phyloP scores from a whole-genome alignment of 2,113 vertebrate genomes.

The Chunga burmeisteri region DNA sequence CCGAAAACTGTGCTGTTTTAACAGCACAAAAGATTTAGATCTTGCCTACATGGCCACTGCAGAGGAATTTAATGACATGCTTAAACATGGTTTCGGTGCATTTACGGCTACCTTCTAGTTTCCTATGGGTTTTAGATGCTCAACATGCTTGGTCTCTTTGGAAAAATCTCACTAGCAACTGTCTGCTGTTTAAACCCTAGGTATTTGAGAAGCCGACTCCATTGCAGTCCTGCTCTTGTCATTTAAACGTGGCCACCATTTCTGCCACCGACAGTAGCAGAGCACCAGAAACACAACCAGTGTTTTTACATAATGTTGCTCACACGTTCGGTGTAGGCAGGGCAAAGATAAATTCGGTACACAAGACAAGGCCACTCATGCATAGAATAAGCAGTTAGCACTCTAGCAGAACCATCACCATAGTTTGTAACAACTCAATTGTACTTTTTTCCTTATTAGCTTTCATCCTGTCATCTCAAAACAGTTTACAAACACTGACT shows the following conservation, averaged over 20 bases:
- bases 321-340: not conserved
- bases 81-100: fast-evolving
- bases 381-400: not conserved
- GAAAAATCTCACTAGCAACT: not conserved
- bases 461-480: not conserved
- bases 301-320: not conserved
- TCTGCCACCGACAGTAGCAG: not conserved
- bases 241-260: not conserved
- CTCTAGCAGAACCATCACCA: not conserved
- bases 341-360: not conserved
- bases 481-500: not conserved
- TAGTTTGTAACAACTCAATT: not conserved
- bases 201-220: not conserved
- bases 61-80: not conserved
- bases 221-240: not conserved
- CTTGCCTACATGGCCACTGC: not conserved
- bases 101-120: not conserved
- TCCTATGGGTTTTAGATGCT: not conserved
- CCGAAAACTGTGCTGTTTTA: not conserved
- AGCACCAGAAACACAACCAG: not conserved
- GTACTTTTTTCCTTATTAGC: not conserved
- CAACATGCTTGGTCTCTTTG: not conserved
- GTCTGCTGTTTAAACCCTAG: not conserved
- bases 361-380: not conserved
- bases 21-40: not conserved